These are phyloP conservation scores for Lacerta bilineata DNA, from an alignment of 2,797 vertebrate genomes.

Conservation along the genomic window DNA sequence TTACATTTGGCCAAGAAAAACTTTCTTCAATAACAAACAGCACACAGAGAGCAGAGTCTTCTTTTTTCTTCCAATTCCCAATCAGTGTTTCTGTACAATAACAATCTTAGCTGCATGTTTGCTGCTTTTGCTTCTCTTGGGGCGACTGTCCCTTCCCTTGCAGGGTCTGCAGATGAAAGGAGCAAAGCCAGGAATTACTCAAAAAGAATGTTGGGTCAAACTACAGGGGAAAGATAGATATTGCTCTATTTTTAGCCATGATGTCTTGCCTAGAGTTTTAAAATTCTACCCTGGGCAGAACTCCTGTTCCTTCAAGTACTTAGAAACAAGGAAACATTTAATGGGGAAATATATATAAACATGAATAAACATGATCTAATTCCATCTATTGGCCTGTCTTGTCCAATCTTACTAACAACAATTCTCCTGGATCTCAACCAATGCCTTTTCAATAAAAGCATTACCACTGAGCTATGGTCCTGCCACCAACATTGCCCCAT, in stretches of 20 bases:
- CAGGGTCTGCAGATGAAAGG: not conserved
- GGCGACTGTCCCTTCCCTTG: conserved; percentile 7
- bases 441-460: not conserved
- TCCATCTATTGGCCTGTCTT: not conserved
- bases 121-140: conserved; percentile 27
- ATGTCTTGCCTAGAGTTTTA: not conserved
- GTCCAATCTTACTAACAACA: not conserved
- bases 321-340: not conserved
- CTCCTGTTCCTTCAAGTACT: not conserved
- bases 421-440: not conserved
- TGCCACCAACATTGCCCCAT: not conserved
- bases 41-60: conserved; percentile 22
- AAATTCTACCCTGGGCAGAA: not conserved
- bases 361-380: not conserved
- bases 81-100: conserved; percentile 37
- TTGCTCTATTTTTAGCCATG: conserved; percentile 35
- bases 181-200: conserved; percentile 31
- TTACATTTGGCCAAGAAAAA: not conserved
- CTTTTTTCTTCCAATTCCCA: not conserved
- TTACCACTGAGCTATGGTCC: not conserved
- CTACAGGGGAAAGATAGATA: conserved; percentile 24
- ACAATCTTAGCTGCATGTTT: conserved; percentile 41
- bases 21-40: conserved; percentile 33
- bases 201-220: conserved; percentile 15
- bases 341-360: not conserved